A percentile compares a stretch with the other conserved stretches of the same genome.
phyloP scores from a whole-genome alignment of 1,140 invertebrate species.

The Cryptotermes secundus region DNA sequence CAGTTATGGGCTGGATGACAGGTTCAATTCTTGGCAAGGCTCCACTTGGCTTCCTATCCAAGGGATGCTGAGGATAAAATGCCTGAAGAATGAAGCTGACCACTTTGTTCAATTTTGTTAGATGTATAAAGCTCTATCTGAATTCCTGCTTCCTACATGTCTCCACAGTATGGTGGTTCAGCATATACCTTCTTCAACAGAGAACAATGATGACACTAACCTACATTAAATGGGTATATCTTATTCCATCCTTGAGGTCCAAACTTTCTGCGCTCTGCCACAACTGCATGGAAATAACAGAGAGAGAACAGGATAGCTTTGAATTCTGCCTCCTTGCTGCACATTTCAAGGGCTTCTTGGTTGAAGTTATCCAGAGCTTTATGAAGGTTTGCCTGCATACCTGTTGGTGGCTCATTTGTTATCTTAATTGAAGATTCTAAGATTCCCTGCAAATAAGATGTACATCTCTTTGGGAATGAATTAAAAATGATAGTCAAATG shows the following conservation, averaged over 20 bases:
- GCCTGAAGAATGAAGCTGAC: too few species aligned
- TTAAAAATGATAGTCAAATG: slow-evolving; percentile 1
- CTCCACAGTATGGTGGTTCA: too few species aligned
- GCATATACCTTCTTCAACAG: too few species aligned
- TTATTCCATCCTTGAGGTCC: slow-evolving; percentile 97
- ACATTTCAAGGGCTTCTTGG: slow-evolving; percentile 94
- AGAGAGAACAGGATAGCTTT: slow-evolving; percentile 92
- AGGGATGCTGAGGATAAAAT: too few species aligned
- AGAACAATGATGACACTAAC: slow-evolving; percentile 44
- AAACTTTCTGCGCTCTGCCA: slow-evolving; percentile 92
- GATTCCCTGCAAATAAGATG: slow-evolving; percentile 67
- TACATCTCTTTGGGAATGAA: neutral
- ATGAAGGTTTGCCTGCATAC: slow-evolving; percentile 94
- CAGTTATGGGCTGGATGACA: too few species aligned
- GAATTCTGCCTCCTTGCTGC: slow-evolving; percentile 92
- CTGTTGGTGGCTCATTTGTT: slow-evolving; percentile 94
- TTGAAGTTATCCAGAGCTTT: slow-evolving; percentile 94
- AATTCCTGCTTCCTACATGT: too few species aligned
- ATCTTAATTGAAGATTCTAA: slow-evolving; percentile 96
- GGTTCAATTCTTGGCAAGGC: too few species aligned
- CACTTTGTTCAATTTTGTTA: too few species aligned
- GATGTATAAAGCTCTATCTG: too few species aligned
- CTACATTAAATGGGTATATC: slow-evolving; percentile 79
- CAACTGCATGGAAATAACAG: slow-evolving; percentile 96
- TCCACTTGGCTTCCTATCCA: too few species aligned